Conservation (phyloP, 2,797 vertebrate species). For the Mycteria americana region DNA sequence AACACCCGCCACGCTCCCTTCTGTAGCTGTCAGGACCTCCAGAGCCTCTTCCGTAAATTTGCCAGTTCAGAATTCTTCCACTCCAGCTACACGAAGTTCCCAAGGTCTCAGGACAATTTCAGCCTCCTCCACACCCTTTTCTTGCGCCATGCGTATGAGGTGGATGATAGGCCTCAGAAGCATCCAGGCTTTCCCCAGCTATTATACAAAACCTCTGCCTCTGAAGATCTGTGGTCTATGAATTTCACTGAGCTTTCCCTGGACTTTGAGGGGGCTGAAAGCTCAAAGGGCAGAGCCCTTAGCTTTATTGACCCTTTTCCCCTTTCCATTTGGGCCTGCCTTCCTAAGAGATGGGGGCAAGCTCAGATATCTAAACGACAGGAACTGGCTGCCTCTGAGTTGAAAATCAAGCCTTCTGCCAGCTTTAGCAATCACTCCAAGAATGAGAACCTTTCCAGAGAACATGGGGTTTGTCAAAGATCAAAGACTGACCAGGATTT, state of each 20-base stretch:
- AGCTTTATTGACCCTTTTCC: constrained; percentile 90
- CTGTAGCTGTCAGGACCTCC: constrained; percentile 83
- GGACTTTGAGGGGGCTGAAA: constrained; percentile 88
- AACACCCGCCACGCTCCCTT: constrained; percentile 89
- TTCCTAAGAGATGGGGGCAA: constrained; percentile 76
- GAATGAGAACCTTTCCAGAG: constrained; percentile 37
- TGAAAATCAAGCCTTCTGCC: constrained; percentile 72
- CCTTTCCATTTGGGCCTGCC: constrained; percentile 89
- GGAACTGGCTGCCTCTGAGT: constrained; percentile 13
- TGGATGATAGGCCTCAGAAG: constrained; percentile 43
- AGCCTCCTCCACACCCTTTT: constrained; percentile 86
- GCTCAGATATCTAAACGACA: constrained; percentile 40
- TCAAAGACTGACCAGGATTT: constrained; percentile 75
- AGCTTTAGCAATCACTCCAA: constrained; percentile 69
- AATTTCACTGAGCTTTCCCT: constrained; percentile 82
- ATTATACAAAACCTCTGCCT: constrained; percentile 64
- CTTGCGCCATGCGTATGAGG: constrained; percentile 77
- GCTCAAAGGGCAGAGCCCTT: constrained; percentile 82
- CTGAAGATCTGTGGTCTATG: constrained; percentile 88
- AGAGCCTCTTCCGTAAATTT: constrained; percentile 80
- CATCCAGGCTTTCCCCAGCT: neutral
- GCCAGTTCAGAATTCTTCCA: constrained; percentile 84
- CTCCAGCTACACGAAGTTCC: constrained; percentile 76
- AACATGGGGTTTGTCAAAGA: constrained; percentile 58
- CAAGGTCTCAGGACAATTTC: constrained; percentile 80